Percentiles rank a stretch among this genome's conserved stretches.
These are phyloP conservation scores for Planococcus citri DNA, from an alignment of 1,140 invertebrate genomes.

Conservation along the genomic window DNA sequence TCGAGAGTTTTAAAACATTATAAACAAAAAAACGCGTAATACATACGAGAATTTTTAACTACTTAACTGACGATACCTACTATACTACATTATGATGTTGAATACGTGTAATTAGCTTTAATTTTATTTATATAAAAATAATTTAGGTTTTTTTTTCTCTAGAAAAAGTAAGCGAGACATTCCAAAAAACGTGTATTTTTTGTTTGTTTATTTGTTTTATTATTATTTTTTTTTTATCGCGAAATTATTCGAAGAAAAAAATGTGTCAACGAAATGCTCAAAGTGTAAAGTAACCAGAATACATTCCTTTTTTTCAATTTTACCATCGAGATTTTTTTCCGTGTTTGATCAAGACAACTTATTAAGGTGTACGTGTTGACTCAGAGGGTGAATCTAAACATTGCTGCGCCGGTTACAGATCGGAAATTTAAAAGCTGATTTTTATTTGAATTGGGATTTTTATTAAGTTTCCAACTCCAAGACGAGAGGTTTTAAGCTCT, in stretches of 20 bases:
- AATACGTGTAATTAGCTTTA: background rate
- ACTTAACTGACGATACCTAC: background rate
- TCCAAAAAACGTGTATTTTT: background rate
- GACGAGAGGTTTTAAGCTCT: background rate
- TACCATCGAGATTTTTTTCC: background rate
- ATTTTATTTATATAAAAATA: background rate
- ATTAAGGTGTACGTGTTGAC: background rate
- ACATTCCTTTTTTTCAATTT: slow-evolving; percentile 10
- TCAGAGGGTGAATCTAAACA: background rate
- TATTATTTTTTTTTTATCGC: too few relatives aligned
- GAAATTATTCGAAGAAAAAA: slow-evolving; percentile 10
- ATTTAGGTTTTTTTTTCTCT: background rate
- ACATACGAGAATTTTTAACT: background rate
- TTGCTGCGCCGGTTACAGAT: background rate
- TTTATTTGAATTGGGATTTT: background rate
- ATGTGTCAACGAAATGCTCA: slow-evolving; percentile 10
- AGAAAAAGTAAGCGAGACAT: background rate
- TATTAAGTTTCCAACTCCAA: slow-evolving; percentile 2
- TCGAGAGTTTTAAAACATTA: too few relatives aligned
- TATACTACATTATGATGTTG: too few relatives aligned
- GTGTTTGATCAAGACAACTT: background rate
- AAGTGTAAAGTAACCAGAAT: slow-evolving; percentile 17
- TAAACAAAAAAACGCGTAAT: too few relatives aligned
- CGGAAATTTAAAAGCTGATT: background rate
- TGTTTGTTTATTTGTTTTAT: background rate